phyloP scores from a whole-genome alignment of 2,888 invertebrate genomes.

The Amiota communis region DNA sequence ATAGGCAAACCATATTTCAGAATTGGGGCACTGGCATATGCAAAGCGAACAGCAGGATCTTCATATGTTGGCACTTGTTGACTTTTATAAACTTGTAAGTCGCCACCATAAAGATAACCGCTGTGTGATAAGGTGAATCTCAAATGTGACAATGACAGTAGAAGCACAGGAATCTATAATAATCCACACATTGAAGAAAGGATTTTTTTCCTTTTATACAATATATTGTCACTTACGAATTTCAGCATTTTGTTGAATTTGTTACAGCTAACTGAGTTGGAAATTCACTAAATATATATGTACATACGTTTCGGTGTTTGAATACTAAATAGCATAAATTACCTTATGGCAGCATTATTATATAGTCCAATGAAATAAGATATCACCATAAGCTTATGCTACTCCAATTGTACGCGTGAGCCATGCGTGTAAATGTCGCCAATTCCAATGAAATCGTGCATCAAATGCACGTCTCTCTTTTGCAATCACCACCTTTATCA shows the following conservation, averaged over 20 bases:
- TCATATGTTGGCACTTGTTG: neutral
- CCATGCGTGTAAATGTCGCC: constrained; percentile 60
- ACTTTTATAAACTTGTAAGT: neutral
- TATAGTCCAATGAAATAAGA: neutral
- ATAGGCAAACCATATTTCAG: constrained; percentile 18
- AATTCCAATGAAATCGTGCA: constrained; percentile 52
- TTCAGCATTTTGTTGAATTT: constrained; percentile 44
- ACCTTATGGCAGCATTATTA: neutral
- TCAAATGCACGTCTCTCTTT: constrained; percentile 59
- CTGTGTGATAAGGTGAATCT: neutral
- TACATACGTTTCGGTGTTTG: neutral
- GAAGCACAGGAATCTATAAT: no score
- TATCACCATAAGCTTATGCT: neutral
- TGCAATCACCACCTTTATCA: constrained; percentile 45
- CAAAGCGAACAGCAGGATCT: constrained; percentile 44
- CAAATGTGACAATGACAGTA: no score
- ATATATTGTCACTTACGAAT: constrained; percentile 43
- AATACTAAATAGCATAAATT: neutral
- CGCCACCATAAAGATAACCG: constrained; percentile 1
- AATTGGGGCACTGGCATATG: constrained; percentile 45
- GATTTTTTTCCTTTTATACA: no score
- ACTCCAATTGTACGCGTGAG: constrained; percentile 51
- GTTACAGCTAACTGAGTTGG: constrained; percentile 30
- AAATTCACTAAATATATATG: constrained; percentile 38
- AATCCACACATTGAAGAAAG: no score